Evolutionary conservation across 2,888 invertebrate genomes (phyloP), one percentile per base, ranked within the genome.

Genomic region (Erebia ligea): DNA sequence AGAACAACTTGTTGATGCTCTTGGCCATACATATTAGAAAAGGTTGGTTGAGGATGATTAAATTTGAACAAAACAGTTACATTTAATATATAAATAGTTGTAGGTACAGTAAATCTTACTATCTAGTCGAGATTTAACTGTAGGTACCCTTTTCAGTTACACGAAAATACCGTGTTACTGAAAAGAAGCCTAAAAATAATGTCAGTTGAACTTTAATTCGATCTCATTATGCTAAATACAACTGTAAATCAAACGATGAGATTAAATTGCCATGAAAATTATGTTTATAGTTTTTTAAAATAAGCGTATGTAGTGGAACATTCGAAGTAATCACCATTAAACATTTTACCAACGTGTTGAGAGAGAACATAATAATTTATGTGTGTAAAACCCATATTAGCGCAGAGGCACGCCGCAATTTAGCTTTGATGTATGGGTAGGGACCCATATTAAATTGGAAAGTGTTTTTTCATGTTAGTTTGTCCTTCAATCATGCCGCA

Each of bases 181-280:
- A 56, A 56, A 11, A 10, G n/a, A n/a, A 58, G 6, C n/a, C 10
- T 40, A 40, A 17, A 59, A 59, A 17, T 45, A 21, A 62, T 48
- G 62, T 21, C 45, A 62, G 42, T 45, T 21, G 48, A 48, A 48
- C 48, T 63, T 63, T 50, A 63, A 50, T 68, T 67, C 54, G 48
- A 67, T 54, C 66, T 56, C 68, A 69, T 72, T 62, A 67, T 64
- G 50, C 64, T 67, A 69, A 73, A 70, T 52, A 17, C 58, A 69
- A 63, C 21, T 54, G 68, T 76, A 76, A 72, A 74, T 70, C 75
- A 74, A 61, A 63, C 63, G 72, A 72, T 73, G 70, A 72, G 63
- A 62, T 62, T 56, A 61, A 66, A 66, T 40, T 34, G 40, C 68
- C 42, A 62, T 42, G 34, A 67, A 70, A 70, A 66, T 52, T 67